Percentiles rank a stretch among this genome's conserved stretches.
Conservation (phyloP, 2,888 invertebrate genomes). For the Anticlea derivata region DNA sequence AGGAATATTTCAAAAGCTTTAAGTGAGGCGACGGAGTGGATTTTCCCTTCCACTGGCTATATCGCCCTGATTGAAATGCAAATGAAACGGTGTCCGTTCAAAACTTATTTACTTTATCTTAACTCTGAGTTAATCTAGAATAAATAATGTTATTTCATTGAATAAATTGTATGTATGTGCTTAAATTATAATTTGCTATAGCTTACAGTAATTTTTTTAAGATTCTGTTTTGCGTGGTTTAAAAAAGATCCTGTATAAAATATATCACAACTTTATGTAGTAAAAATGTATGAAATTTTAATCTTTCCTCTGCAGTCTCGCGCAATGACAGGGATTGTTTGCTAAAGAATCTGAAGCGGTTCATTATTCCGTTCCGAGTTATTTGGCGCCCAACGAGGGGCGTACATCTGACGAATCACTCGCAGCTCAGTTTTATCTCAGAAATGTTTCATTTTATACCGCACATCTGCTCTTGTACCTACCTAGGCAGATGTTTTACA, state of each 20-base stretch:
- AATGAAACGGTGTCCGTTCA: slow-evolving; percentile 78
- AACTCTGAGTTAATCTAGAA: slow-evolving; percentile 70
- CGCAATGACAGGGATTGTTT: slow-evolving; percentile 63
- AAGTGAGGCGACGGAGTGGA: slow-evolving; percentile 79
- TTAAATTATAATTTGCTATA: no score
- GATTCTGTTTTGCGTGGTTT: no score
- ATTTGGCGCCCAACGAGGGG: slow-evolving; percentile 69
- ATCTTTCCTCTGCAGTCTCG: slow-evolving; percentile 54
- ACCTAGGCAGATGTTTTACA: slow-evolving; percentile 38
- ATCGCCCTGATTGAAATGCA: slow-evolving; percentile 82
- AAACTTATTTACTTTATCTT: slow-evolving; percentile 74
- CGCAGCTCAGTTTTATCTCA: slow-evolving; percentile 49
- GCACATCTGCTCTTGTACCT: slow-evolving; percentile 38
- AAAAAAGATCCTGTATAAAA: slow-evolving; percentile 10
- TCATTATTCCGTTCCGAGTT: slow-evolving; percentile 71
- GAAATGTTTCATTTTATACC: slow-evolving; percentile 50
- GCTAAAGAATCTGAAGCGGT: slow-evolving; percentile 65
- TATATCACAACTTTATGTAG: slow-evolving; percentile 33
- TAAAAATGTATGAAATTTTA: slow-evolving; percentile 55
- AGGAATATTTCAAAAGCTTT: slow-evolving; percentile 82
- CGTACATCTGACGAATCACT: slow-evolving; percentile 63
- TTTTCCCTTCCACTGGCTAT: slow-evolving; percentile 80
- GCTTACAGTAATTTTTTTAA: no score
- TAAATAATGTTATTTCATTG: no score
- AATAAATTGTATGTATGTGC: no score